Conservation (phyloP, 2,113 vertebrate genomes). For the Lepisosteus osseus region DNA sequence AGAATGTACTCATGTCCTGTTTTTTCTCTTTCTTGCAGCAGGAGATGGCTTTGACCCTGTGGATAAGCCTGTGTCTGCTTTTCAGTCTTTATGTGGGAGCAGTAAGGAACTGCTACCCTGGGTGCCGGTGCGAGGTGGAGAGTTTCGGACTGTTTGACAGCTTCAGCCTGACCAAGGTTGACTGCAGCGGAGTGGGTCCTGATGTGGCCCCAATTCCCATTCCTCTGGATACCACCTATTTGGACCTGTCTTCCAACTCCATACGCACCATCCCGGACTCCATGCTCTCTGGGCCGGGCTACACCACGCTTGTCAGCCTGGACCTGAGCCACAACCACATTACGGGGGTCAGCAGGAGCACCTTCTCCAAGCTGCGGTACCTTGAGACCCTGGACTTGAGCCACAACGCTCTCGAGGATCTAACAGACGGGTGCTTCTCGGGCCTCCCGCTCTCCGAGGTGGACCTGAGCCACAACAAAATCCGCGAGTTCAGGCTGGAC, state of each 20-base stretch:
- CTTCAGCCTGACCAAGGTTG: constrained; percentile 92
- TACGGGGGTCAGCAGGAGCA: constrained; percentile 64
- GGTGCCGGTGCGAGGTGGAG: constrained; percentile 90
- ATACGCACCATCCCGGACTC: constrained; percentile 79
- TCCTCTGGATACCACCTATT: constrained; percentile 86
- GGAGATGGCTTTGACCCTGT: constrained; percentile 52
- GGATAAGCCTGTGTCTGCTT: constrained; percentile 47
- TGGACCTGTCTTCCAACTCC: constrained; percentile 86
- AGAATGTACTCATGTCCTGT: background rate
- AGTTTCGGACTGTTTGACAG: constrained; percentile 94
- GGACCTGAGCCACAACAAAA: constrained; percentile 85
- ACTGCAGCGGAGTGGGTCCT: constrained; percentile 81
- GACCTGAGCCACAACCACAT: constrained; percentile 89
- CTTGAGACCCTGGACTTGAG: constrained; percentile 91
- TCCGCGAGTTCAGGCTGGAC: constrained; percentile 70
- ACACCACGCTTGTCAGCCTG: constrained; percentile 88
- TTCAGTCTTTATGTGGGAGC: constrained; percentile 27
- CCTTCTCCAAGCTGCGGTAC: constrained; percentile 88
- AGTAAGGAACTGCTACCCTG: constrained; percentile 78
- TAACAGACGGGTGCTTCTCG: constrained; percentile 73
- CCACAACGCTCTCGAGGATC: constrained; percentile 76
- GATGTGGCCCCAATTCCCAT: constrained; percentile 78
- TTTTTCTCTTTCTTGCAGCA: constrained; percentile 37
- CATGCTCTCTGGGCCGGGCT: constrained; percentile 88
- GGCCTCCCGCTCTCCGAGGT: constrained; percentile 81